Evolutionary conservation across 1,140 invertebrate species (phyloP), one percentile per base, ranked within the genome.

Genomic region (Stenopsyche tienmushanensis): DNA sequence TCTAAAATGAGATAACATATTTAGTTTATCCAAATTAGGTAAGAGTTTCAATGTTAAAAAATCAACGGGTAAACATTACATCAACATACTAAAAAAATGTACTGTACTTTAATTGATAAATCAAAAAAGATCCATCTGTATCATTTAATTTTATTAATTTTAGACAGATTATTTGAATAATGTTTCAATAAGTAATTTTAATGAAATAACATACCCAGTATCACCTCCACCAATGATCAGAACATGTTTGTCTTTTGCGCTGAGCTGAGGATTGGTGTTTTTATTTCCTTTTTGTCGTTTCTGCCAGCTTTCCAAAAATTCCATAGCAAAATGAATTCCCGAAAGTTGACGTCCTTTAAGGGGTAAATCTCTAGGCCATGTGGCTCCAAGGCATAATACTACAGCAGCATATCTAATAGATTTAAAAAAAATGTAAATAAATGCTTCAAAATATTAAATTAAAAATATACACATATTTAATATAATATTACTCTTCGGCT

Each of bases 161-260:
- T 59, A 50, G 44, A 58, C n/a, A 58, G 20, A n/a, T n/a, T 26
- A 49, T 7, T 7, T 39, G 34, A 39, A 47, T n/a, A 47, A 47
- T 47, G 8, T 9, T 47, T 18, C 3, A 47, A 18, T 47, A 47
- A 8, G 5, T 18, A 18, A 8, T 9, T 15, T 45, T 18, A 10
- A 10, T 45, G 17, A 26, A 44, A 49, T 54, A 18, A 59, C 47
- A 72, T 23, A 81, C 79, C 97, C 97, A n/a, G 97, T 99, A 77
- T 99, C 97, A 23, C 97, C 97, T 10, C 97, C 97, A 18, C 97
- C 97, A 72, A 99, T 96, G 62, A 99, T 88, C 66, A 99, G 88
- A 2, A 99, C 96, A 78, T 97, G 84, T 77, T 98, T 99, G 72
- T 92, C 93, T 74, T 95, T 92, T 15, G 97, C 97, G 41, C 88